Conservation (phyloP, 2,888 invertebrate species). For the Hartigia nigra region DNA sequence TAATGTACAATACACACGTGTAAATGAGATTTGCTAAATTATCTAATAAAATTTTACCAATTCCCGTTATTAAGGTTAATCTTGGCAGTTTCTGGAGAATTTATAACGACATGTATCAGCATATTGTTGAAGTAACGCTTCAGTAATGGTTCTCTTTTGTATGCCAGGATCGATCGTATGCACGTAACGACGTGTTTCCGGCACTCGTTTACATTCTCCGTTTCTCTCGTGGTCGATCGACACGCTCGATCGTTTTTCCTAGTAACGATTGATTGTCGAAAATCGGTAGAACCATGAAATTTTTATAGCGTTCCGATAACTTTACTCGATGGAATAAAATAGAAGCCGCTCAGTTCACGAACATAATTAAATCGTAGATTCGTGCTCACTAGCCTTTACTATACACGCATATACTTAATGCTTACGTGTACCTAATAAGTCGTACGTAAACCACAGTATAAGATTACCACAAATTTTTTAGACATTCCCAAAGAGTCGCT, state of each 20-base stretch:
- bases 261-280: not conserved
- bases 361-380: not conserved
- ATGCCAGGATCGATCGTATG: not conserved
- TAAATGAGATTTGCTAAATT: not conserved
- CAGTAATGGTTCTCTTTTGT: not conserved
- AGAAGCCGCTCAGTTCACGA: not conserved
- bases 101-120: not conserved
- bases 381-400: not conserved
- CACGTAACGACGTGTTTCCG: slow-evolving; percentile 46
- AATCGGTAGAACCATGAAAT: not conserved
- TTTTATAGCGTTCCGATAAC: no score
- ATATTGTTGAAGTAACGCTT: not conserved
- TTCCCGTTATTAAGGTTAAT: not conserved
- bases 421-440: not conserved
- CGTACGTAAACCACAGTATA: not conserved
- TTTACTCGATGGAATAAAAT: not conserved
- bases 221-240: not conserved
- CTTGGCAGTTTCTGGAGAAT: not conserved
- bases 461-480: not conserved
- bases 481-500: not conserved
- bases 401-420: not conserved
- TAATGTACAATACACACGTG: not conserved
- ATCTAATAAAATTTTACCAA: not conserved
- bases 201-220: slow-evolving; percentile 24
- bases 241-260: not conserved